Percentiles rank a stretch among this genome's conserved stretches.
Conservation (phyloP, 30 jellyfish, hydroid and myxozoan genomes). For the Turritopsis dohrnii region DNA sequence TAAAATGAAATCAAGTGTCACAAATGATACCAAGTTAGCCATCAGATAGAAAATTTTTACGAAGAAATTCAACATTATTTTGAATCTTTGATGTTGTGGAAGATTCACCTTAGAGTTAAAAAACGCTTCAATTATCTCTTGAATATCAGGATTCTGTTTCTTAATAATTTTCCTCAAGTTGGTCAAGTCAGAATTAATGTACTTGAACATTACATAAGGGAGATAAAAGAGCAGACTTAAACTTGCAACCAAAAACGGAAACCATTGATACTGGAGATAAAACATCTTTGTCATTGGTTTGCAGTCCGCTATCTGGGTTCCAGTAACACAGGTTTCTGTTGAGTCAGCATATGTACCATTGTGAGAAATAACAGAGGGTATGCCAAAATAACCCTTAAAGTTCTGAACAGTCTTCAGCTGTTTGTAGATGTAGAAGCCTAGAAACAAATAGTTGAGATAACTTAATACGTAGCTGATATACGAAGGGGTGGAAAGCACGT, state of each 20-base stretch:
- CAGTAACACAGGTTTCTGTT: background rate
- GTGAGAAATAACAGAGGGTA: constrained; percentile 13
- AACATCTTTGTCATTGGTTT: constrained; percentile 21
- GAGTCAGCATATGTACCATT: constrained; percentile 19
- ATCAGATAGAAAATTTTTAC: constrained; percentile 15
- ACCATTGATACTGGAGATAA: constrained; percentile 34
- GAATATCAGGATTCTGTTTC: constrained; percentile 13
- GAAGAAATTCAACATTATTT: constrained; percentile 13
- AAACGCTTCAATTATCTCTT: constrained; percentile 3
- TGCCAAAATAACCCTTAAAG: constrained; percentile 24
- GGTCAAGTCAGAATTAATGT: constrained; percentile 11
- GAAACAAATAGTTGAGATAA: background rate
- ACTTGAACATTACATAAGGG: constrained; percentile 18
- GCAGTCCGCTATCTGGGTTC: background rate
- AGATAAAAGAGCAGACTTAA: constrained; percentile 18
- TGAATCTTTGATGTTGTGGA: background rate
- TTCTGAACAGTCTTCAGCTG: background rate
- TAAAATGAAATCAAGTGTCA: background rate
- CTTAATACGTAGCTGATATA: background rate
- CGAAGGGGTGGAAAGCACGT: background rate
- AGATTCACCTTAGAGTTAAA: constrained; percentile 2
- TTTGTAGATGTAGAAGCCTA: constrained; percentile 32
- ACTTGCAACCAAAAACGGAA: constrained; percentile 25
- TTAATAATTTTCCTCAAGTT: background rate
- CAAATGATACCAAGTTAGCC: constrained; percentile 18